Evolutionary conservation across 2,888 invertebrate species (phyloP), one percentile per base, ranked within the genome.

Genomic region (Chrysolina haemoptera): DNA sequence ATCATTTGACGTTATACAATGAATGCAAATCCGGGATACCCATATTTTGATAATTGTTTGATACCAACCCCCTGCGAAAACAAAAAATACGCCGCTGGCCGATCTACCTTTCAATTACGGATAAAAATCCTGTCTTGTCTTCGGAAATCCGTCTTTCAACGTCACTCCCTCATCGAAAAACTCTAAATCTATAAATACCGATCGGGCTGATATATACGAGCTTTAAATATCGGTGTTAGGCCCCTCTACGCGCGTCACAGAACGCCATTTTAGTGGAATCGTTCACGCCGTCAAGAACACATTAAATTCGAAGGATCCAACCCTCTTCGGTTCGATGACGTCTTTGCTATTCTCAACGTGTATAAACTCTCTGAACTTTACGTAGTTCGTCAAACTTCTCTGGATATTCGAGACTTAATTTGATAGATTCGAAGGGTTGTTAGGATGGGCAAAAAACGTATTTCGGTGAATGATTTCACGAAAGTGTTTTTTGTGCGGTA

Each of bases 101-200:
- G 20, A 53, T 12, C 12, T 1, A 53, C 18, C 11, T 53, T 22
- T 5, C 53, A 20, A 53, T 12, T 18, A 53, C 53, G 20, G 4
- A 9, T 18, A 18, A 53, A 53, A 53, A 53, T 35, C 35, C 48
- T 53, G 20, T 22, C 14, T 20, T 18, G 53, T 12, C 20, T 53
- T 20, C 53, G 12, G 18, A 53, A 11, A 53, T 20, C 4, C 18
- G 4, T 18, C 53, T 12, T 20, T 12, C 53, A 18, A 53, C 53
- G 53, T 53, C 53, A 53, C 48, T 48, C 48, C 20, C 12, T 11
- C 53, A 6, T 53, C 11, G 53, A 53, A 16, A 53, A 18, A 53
- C 53, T 18, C 53, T 20, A 53, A 12, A 53, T 53, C 53, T 53
- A 53, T 53, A 53, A 53, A 53, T 53, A 53, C 53, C 53, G 53